A percentile compares a stretch with the other conserved stretches of the same genome.
phyloP scores from a whole-genome alignment of 2,888 invertebrate genomes.

The Pantelozetes paolii region DNA sequence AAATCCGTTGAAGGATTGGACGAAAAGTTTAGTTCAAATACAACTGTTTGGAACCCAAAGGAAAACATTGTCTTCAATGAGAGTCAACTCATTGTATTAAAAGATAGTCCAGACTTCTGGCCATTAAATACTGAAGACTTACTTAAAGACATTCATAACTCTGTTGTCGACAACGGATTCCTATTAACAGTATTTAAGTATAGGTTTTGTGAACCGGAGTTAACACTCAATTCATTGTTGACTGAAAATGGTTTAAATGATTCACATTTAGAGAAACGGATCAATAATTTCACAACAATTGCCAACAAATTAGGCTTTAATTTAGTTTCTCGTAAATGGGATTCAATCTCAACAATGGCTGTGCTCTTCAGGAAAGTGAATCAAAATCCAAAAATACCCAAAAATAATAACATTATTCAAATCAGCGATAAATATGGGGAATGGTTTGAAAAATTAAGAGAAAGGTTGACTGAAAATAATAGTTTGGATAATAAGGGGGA shows the following conservation, averaged over 20 bases:
- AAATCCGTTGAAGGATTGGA: not conserved
- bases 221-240: not conserved
- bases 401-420: conserved; percentile 37
- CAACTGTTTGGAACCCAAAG: not conserved
- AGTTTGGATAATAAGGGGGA: conserved; percentile 48
- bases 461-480: not conserved
- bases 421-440: conserved; percentile 34
- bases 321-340: conserved; percentile 57
- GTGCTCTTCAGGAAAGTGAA: conserved; percentile 62
- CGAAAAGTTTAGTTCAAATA: not conserved
- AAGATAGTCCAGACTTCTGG: not conserved
- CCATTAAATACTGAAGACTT: not conserved
- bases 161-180: not conserved
- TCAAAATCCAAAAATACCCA: not conserved
- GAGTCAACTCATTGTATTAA: not conserved
- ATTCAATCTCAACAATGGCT: conserved; percentile 58
- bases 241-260: not conserved
- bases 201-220: not conserved
- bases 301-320: conserved; percentile 23
- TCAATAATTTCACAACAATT: not conserved
- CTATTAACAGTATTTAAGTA: not conserved
- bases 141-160: not conserved
- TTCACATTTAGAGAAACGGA: not conserved
- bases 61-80: not conserved
- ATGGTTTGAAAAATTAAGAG: conserved; percentile 77